Conservation (phyloP, 2,113 vertebrate genomes). For the Sylvia atricapilla region DNA sequence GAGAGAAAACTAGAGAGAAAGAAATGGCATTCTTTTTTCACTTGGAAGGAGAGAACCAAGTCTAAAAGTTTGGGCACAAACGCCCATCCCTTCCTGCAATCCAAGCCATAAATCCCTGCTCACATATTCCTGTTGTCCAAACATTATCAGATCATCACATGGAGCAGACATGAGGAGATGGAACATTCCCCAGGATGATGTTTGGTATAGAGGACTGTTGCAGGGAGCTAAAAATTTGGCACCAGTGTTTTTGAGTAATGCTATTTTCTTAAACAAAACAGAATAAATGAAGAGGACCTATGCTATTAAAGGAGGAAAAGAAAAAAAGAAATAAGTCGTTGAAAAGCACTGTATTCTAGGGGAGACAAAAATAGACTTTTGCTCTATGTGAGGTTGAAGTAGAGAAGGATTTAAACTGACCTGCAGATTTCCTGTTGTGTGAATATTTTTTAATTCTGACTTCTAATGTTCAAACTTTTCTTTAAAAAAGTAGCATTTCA, state of each 20-base stretch:
- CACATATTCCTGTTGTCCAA: not conserved
- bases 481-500: not conserved
- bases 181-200: too few species aligned
- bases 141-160: not conserved
- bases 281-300: not conserved
- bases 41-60: not conserved
- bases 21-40: not conserved
- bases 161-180: rapidly evolving
- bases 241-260: not conserved
- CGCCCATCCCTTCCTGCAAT: rapidly evolving
- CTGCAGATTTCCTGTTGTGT: not conserved
- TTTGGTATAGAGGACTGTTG: not conserved
- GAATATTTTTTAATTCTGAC: not conserved
- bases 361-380: not conserved
- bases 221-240: not conserved
- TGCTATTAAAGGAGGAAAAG: not conserved
- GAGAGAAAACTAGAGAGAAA: not conserved
- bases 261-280: not conserved
- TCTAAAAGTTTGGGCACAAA: not conserved
- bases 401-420: not conserved
- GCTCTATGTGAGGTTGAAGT: not conserved
- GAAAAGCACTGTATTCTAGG: not conserved
- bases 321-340: not conserved
- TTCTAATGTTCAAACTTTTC: not conserved
- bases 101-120: not conserved